phyloP scores from a whole-genome alignment of 1,140 invertebrate genomes.

The Diabrotica virgifera region DNA sequence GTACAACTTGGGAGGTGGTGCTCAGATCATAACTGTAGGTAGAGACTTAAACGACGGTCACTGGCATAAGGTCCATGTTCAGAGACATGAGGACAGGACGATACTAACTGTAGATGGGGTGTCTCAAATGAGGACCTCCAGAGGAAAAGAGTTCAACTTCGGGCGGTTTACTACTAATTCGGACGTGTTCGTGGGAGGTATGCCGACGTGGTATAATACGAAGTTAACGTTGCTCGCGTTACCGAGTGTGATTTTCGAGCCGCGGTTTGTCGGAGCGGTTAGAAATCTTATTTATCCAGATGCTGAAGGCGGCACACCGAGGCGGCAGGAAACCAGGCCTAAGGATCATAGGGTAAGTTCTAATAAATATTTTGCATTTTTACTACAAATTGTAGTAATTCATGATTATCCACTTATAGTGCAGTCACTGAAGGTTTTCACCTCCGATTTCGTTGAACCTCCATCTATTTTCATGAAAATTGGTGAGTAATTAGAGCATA shows the following conservation, averaged over 20 bases:
- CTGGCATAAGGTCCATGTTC: constrained; percentile 85
- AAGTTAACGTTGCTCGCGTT: constrained; percentile 78
- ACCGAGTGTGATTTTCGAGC: constrained; percentile 88
- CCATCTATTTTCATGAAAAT: no score
- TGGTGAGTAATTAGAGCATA: no score
- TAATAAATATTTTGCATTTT: background rate
- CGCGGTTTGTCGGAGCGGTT: constrained; percentile 79
- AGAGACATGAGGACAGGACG: constrained; percentile 72
- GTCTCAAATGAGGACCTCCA: constrained; percentile 68
- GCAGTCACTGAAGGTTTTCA: no score
- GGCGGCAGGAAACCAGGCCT: constrained; percentile 74
- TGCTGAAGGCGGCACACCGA: constrained; percentile 64
- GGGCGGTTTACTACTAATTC: constrained; percentile 81
- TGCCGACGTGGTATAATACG: constrained; percentile 84
- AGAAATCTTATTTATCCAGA: constrained; percentile 84
- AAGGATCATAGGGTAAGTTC: constrained; percentile 71
- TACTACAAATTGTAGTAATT: no score
- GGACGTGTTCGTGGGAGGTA: constrained; percentile 87
- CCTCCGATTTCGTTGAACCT: no score
- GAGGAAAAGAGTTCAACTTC: constrained; percentile 82
- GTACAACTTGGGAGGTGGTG: constrained; percentile 83
- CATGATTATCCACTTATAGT: no score
- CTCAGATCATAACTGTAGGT: constrained; percentile 83
- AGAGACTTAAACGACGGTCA: constrained; percentile 81
- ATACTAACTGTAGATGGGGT: constrained; percentile 77